A percentile compares a stretch with the other conserved stretches of the same genome.
Conservation (phyloP, 2,888 invertebrate genomes). For the Cylindroiulus punctatus region DNA sequence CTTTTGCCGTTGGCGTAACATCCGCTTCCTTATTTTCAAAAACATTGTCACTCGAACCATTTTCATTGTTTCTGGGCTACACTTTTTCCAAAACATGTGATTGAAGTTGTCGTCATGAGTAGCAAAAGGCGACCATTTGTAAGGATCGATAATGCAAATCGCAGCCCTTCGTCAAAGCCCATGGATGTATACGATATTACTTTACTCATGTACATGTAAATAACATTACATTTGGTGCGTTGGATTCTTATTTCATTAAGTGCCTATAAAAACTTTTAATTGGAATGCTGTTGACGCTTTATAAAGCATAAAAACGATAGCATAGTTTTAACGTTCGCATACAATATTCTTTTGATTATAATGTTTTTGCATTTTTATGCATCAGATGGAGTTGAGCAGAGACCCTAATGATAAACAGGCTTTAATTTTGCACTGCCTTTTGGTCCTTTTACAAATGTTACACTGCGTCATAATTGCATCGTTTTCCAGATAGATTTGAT, state of each 20-base stretch:
- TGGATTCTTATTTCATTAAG: not conserved
- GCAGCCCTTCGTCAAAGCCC: not conserved
- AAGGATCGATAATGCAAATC: not conserved
- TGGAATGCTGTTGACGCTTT: not conserved
- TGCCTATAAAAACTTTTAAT: not conserved
- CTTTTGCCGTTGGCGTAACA: not conserved
- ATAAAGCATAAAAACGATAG: not conserved
- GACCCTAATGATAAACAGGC: not conserved
- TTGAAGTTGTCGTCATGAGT: not conserved
- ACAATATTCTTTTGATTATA: not conserved
- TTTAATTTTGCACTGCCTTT: not conserved
- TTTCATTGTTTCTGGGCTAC: not conserved
- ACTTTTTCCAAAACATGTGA: not conserved
- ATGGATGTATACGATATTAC: not conserved
- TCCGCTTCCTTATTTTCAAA: not conserved
- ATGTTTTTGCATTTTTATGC: not conserved
- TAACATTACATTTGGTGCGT: not conserved
- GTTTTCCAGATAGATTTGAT: no score
- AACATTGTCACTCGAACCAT: not conserved
- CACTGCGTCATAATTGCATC: no score
- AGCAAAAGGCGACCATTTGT: not conserved
- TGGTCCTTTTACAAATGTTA: no score
- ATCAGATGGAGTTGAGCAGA: not conserved
- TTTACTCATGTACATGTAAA: not conserved
- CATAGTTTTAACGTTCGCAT: not conserved